phyloP scores from a whole-genome alignment of 2,888 invertebrate species.

The Muscina levida region DNA sequence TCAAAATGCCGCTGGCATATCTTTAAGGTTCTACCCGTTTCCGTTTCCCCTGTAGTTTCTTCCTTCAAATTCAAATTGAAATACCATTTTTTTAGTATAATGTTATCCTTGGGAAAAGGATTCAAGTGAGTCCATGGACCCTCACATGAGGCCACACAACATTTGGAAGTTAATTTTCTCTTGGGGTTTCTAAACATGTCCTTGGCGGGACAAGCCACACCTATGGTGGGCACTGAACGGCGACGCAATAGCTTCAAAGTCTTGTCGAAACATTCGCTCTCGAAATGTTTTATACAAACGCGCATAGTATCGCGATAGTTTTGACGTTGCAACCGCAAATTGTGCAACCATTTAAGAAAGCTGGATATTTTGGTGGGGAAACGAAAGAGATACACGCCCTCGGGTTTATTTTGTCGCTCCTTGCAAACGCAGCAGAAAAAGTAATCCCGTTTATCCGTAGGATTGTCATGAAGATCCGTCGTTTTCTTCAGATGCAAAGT shows the following conservation, averaged over 20 bases:
- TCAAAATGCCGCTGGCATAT: slow-evolving; percentile 72
- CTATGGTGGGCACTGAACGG: slow-evolving; percentile 54
- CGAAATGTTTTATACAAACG: slow-evolving; percentile 65
- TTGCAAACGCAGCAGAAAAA: slow-evolving; percentile 71
- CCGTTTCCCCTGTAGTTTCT: not conserved
- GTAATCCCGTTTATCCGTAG: slow-evolving; percentile 51
- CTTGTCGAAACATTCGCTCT: slow-evolving; percentile 55
- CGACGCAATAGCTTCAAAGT: slow-evolving; percentile 29
- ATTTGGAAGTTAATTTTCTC: slow-evolving; percentile 34
- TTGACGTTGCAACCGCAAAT: slow-evolving; percentile 46
- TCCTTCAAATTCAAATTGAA: slow-evolving; percentile 70
- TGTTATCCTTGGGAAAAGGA: slow-evolving; percentile 54
- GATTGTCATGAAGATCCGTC: slow-evolving; percentile 51
- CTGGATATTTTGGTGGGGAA: slow-evolving; percentile 69
- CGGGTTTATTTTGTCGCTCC: slow-evolving; percentile 58
- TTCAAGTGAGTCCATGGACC: slow-evolving; percentile 28
- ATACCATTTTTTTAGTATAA: slow-evolving; percentile 70
- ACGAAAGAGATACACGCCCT: slow-evolving; percentile 66
- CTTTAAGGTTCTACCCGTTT: slow-evolving; percentile 61
- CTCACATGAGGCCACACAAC: slow-evolving; percentile 52
- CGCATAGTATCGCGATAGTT: slow-evolving; percentile 53
- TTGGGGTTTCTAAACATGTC: slow-evolving; percentile 50
- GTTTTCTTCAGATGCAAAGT: slow-evolving; percentile 62
- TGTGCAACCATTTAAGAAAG: slow-evolving; percentile 64
- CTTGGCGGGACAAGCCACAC: not conserved